These are phyloP conservation scores for Melanotaenia nigrans DNA, from an alignment of 2,797 vertebrate genomes.

Conservation along the genomic window DNA sequence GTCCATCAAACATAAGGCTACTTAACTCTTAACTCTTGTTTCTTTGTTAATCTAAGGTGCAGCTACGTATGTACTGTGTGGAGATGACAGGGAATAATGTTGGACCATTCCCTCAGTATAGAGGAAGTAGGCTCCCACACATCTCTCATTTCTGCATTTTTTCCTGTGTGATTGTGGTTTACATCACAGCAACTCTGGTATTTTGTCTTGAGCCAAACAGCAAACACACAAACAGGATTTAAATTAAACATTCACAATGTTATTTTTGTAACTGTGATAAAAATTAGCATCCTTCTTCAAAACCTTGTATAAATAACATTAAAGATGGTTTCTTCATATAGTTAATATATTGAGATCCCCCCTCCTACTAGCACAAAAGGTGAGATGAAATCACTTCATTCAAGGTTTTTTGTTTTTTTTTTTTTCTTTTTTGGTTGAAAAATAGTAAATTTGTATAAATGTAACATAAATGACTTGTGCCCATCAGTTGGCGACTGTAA, in stretches of 20 bases:
- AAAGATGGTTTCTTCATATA: slow-evolving; percentile 38
- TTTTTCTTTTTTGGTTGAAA: slow-evolving; percentile 40
- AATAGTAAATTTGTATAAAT: slow-evolving; percentile 49
- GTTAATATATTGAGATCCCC: slow-evolving; percentile 3
- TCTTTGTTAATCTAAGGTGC: background rate
- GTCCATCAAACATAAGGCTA: background rate
- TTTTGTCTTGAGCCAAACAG: slow-evolving; percentile 30
- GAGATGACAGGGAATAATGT: slow-evolving; percentile 16
- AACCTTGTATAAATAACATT: slow-evolving; percentile 31
- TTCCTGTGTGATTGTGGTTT: slow-evolving; percentile 23
- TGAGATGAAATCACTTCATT: slow-evolving; percentile 24
- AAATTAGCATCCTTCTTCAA: slow-evolving; percentile 12
- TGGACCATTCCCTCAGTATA: slow-evolving; percentile 22
- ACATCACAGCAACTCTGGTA: slow-evolving; percentile 19
- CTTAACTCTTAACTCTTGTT: background rate
- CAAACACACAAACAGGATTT: slow-evolving; percentile 15
- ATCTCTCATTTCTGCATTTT: slow-evolving; percentile 35
- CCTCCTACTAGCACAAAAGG: slow-evolving; percentile 9
- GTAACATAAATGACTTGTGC: slow-evolving; percentile 39
- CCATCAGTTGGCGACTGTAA: background rate
- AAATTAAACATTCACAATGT: slow-evolving; percentile 18
- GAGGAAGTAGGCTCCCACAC: slow-evolving; percentile 31
- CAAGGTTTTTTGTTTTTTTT: background rate
- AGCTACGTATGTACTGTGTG: slow-evolving; percentile 13
- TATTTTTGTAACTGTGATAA: background rate